Evolutionary conservation across 2,113 vertebrate genomes (phyloP).

Genomic region (Dromas ardeola): DNA sequence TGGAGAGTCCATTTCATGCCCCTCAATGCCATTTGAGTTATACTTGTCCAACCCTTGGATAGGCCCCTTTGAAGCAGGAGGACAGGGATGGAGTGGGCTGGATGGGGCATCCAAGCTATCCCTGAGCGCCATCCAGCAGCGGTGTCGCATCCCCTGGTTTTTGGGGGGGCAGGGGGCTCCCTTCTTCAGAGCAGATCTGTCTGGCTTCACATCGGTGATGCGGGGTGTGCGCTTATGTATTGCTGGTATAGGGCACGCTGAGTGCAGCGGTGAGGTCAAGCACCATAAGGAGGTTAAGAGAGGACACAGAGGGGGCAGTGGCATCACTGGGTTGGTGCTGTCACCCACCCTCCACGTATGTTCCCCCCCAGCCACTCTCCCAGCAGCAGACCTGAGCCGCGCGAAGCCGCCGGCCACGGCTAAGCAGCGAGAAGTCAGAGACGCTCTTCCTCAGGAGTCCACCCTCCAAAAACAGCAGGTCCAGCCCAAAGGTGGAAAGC

Average conservation of each 20-base stretch:
- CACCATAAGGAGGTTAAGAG: neutral
- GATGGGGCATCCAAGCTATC: neutral
- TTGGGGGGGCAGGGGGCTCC: rapidly evolving
- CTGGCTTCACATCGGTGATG: neutral
- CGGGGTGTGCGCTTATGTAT: neutral
- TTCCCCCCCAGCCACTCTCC: neutral
- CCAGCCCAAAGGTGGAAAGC: constrained; percentile 53
- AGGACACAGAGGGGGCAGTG: neutral
- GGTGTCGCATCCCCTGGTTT: neutral
- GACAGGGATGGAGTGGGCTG: neutral
- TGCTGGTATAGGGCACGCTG: rapidly evolving
- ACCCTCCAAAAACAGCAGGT: constrained; percentile 65
- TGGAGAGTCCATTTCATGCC: neutral
- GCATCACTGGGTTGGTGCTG: neutral
- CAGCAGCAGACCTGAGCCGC: constrained; percentile 38
- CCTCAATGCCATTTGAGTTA: rapidly evolving
- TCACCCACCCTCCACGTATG: rapidly evolving
- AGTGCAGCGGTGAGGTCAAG: neutral
- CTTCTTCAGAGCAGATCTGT: neutral
- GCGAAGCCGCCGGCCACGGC: neutral
- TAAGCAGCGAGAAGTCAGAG: constrained; percentile 47
- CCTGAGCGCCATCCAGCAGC: neutral
- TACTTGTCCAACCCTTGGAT: neutral
- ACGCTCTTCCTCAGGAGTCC: constrained; percentile 59
- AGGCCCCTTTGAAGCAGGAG: neutral